Conservation (phyloP, 1,140 invertebrate genomes). For the Drosophila murphyi region DNA sequence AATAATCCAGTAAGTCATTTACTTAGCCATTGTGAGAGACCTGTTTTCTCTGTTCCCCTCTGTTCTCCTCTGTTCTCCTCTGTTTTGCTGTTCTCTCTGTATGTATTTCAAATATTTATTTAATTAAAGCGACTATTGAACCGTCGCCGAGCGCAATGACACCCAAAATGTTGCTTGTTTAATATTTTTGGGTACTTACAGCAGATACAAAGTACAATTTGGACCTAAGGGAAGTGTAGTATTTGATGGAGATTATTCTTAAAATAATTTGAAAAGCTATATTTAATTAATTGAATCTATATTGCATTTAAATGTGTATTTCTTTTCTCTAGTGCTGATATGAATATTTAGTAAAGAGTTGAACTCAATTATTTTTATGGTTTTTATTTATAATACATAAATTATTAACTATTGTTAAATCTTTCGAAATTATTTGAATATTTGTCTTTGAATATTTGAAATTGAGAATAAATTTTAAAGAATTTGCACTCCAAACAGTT, state of each 20-base stretch:
- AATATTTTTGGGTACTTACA: constrained; percentile 14
- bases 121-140: constrained; percentile 31
- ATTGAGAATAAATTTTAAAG: too few relatives aligned
- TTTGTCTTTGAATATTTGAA: too few relatives aligned
- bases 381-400: too few relatives aligned
- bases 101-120: constrained; percentile 45
- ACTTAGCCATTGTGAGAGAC: constrained; percentile 5
- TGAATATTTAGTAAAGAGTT: too few relatives aligned
- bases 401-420: too few relatives aligned
- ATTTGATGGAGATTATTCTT: neutral
- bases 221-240: neutral
- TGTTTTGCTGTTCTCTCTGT: neutral
- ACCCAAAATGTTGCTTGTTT: constrained; percentile 19
- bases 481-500: neutral
- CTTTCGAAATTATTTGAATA: too few relatives aligned
- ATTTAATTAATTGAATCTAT: too few relatives aligned
- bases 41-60: constrained; percentile 2
- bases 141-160: constrained; percentile 32
- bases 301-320: too few relatives aligned
- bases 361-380: too few relatives aligned
- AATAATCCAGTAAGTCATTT: constrained; percentile 43
- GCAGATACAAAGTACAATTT: neutral
- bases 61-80: too few relatives aligned
- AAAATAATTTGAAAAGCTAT: neutral
- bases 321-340: too few relatives aligned